Base-by-base conservation (phyloP, 2,113 vertebrate species). In the Catharus minimus region DNA sequence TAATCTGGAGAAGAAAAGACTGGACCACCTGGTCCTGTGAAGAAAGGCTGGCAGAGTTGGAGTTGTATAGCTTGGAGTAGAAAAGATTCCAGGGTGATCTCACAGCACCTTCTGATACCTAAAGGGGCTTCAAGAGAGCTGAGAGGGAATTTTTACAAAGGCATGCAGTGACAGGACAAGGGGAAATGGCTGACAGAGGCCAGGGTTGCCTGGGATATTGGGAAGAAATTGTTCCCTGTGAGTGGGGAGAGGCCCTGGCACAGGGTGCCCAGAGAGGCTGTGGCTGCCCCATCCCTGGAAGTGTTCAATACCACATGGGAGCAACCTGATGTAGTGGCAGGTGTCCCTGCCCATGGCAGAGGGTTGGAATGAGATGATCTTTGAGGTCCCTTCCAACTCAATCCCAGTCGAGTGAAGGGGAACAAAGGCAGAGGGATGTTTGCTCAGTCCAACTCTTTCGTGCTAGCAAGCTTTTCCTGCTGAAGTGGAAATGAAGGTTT, bases 321-420 rank as follows among this genome's bases (percentile, higher is more conserved):
- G 32, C 26, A 32, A 3, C 16, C 61, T 58, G 17, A 2, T 1
- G 1, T 36, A 14, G 44, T 36, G 26, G 32, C 4, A 66, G 11
- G 4, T 66, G 32, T 52, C 38, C 32, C 26, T 50, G 36, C 50
- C 60, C 24, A 4, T 20, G 60, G 50, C 50, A 60, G 27, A 23
- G 26, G 26, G 60, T 3, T 66, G 76, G 26, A 44, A 53, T 21
- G 13, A 38, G 46, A 32, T 26, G 46, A 9, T 36, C 32, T 36
- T 32, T 61, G 60, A 61, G 3, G 21, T 36, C 32, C 32, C 7
- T 38, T 38, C 21, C 47, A 8, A 38, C n/a, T 57, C 67, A 44
- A 44, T 53, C 16, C 21, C 0, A 0, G 4, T 15, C 0, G 0
- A 62, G 47, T 38, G 38, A 53, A 61, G n/a, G 13, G 33, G 47